Percentiles rank a stretch among this genome's conserved stretches.
These are phyloP conservation scores for Sarcophaga rosellei DNA, from an alignment of 2,888 invertebrate genomes.

Conservation along the genomic window DNA sequence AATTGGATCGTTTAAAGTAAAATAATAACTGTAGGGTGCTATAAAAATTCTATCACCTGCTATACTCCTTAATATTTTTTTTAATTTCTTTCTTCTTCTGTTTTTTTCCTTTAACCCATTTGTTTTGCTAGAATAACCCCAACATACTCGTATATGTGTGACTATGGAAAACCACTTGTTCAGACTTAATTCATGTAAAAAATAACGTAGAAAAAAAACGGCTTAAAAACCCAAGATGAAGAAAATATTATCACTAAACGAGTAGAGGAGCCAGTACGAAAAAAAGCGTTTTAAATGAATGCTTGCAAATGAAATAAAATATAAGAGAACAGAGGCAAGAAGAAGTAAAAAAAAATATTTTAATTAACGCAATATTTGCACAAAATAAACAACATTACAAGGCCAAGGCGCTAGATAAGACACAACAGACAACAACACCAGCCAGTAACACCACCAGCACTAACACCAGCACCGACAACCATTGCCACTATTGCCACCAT, in stretches of 20 bases:
- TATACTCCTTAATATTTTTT: background rate
- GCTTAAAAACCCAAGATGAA: slow-evolving; percentile 19
- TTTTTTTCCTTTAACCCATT: slow-evolving; percentile 7
- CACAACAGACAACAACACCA: slow-evolving; percentile 64
- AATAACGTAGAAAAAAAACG: background rate
- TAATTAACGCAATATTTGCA: slow-evolving; percentile 81
- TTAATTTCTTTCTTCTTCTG: no score
- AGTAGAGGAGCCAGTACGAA: slow-evolving; percentile 9
- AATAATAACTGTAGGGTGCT: slow-evolving; percentile 37
- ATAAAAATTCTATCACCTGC: slow-evolving; percentile 42
- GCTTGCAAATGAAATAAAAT: background rate
- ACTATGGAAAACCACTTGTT: slow-evolving; percentile 57
- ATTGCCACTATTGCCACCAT: slow-evolving; percentile 1
- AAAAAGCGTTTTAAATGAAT: background rate
- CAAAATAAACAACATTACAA: slow-evolving; percentile 80
- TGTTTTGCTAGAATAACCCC: slow-evolving; percentile 42
- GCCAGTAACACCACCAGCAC: slow-evolving; percentile 1
- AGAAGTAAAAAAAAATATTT: slow-evolving; percentile 76
- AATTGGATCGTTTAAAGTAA: background rate
- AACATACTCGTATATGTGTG: background rate
- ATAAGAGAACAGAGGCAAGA: slow-evolving; percentile 73
- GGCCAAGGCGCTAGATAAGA: slow-evolving; percentile 80
- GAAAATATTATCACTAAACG: slow-evolving; percentile 66
- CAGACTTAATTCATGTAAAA: slow-evolving; percentile 52
- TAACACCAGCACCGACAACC: slow-evolving; percentile 36